phyloP scores from a whole-genome alignment of 2,113 vertebrate genomes.

The Nesospiza acunhae region DNA sequence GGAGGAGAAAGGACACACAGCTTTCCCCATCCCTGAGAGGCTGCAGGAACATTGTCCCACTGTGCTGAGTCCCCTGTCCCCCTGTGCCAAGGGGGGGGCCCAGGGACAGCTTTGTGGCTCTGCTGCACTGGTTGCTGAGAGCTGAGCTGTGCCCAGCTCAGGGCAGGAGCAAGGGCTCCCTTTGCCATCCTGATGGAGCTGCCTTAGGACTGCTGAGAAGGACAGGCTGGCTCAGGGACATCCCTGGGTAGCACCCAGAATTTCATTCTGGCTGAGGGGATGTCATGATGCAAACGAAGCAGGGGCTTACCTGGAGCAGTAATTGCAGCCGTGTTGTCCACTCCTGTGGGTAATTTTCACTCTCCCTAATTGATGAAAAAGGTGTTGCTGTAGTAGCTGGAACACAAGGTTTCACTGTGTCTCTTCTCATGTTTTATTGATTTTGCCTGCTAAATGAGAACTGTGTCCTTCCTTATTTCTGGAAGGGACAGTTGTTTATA shows the following conservation, averaged over 20 bases:
- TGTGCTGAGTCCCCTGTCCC: neutral
- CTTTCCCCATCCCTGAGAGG: neutral
- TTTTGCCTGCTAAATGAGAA: neutral
- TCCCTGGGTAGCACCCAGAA: neutral
- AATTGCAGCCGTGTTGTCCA: neutral
- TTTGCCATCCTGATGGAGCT: neutral
- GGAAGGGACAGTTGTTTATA: neutral
- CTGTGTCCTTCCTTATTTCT: neutral
- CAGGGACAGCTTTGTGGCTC: neutral
- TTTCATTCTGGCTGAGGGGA: constrained; percentile 12
- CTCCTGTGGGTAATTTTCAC: neutral
- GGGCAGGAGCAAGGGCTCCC: too few relatives aligned
- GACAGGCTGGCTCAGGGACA: constrained; percentile 60
- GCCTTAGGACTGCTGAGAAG: neutral
- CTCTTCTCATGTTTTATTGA: neutral
- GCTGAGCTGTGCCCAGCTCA: too few relatives aligned
- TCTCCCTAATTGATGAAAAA: neutral
- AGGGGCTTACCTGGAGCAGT: neutral
- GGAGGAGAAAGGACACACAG: neutral
- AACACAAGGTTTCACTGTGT: neutral
- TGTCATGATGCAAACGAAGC: constrained; percentile 40
- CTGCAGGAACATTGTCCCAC: neutral
- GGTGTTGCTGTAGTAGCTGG: neutral
- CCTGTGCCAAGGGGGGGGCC: neutral
- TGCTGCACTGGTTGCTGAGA: constrained; percentile 36